These are phyloP conservation scores for Felis catus DNA, from an alignment of 2,113 vertebrate genomes.

Conservation along the genomic window F.catus_Fca126_mat1.0 CM031419.1:189205501-189206000, in stretches of 20 bases:
- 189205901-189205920: slow-evolving; percentile 79
- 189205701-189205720: slow-evolving; percentile 91
- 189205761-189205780: slow-evolving; percentile 75
- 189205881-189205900: slow-evolving; percentile 82
- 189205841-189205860: slow-evolving; percentile 78
- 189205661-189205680: slow-evolving; percentile 99
- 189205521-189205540: slow-evolving; percentile 89
- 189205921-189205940: slow-evolving; percentile 76
- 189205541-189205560: slow-evolving; percentile 98
- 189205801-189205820: slow-evolving; percentile 81
- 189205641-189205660: slow-evolving; percentile 97
- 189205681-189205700: slow-evolving; percentile 99
- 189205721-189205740: slow-evolving; percentile 65
- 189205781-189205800: slow-evolving; percentile 83
- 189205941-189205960: slow-evolving; percentile 60
- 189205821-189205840: slow-evolving; percentile 50
- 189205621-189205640: slow-evolving; percentile 98
- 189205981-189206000: slow-evolving; percentile 78
- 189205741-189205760: slow-evolving; percentile 80
- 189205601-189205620: slow-evolving; percentile 99
- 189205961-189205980: slow-evolving; percentile 70
- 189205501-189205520: slow-evolving; percentile 19
- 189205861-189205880: slow-evolving; percentile 84
- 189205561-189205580: slow-evolving; percentile 98
- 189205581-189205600: slow-evolving; percentile 99